Evolutionary conservation across 2,888 invertebrate genomes (phyloP).

Genomic region (Plagodis pulveraria): DNA sequence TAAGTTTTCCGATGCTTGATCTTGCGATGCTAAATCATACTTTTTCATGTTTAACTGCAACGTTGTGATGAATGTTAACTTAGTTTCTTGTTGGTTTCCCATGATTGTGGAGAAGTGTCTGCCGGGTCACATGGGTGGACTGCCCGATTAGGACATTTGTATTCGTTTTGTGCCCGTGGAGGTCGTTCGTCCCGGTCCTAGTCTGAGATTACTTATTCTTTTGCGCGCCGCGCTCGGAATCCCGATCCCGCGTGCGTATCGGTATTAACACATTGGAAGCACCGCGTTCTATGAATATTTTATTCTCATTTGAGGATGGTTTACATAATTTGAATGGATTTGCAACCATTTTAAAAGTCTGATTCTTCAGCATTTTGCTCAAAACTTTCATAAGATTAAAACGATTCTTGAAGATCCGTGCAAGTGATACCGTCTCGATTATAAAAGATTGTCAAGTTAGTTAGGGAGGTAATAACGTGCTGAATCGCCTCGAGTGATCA

Average conservation of each 20-base stretch:
- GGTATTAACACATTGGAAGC: conserved; percentile 73
- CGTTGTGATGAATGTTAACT: conserved; percentile 49
- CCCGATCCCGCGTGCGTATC: conserved; percentile 68
- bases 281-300: conserved; percentile 56
- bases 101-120: conserved; percentile 49
- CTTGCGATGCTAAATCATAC: conserved; percentile 35
- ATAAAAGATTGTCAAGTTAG: neutral
- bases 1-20: conserved; percentile 26
- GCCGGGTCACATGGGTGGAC: conserved; percentile 54
- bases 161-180: conserved; percentile 72
- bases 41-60: conserved; percentile 44
- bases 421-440: no score
- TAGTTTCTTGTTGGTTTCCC: conserved; percentile 49
- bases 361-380: no score
- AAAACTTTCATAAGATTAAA: no score
- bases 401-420: no score
- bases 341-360: neutral
- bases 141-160: conserved; percentile 67
- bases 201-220: conserved; percentile 68
- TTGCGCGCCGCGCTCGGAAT: conserved; percentile 63
- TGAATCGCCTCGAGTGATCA: conserved; percentile 46
- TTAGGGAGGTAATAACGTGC: conserved; percentile 11
- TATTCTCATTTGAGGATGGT: conserved; percentile 36
- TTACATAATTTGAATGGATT: conserved; percentile 11
- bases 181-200: conserved; percentile 83